phyloP scores from a whole-genome alignment of 2,797 vertebrate species.

The Falco columbarius region DNA sequence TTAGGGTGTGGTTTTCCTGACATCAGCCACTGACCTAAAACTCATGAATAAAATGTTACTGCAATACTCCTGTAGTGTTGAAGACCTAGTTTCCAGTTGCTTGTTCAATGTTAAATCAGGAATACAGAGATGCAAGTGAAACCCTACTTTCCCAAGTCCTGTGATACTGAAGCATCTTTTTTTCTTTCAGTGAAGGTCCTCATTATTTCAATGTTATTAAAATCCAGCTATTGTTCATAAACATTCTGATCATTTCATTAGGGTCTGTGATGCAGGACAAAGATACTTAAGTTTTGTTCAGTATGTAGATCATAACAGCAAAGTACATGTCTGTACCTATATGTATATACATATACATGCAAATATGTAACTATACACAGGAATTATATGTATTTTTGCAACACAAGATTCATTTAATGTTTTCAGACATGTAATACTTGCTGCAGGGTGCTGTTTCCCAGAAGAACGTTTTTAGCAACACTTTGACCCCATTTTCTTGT shows the following conservation, averaged over 20 bases:
- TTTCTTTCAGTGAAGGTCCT: background rate
- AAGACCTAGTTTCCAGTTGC: background rate
- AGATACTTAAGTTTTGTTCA: background rate
- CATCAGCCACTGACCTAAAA: background rate
- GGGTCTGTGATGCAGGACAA: background rate
- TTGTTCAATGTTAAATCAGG: background rate
- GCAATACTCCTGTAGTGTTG: background rate
- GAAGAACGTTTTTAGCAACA: background rate
- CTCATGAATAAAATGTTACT: background rate
- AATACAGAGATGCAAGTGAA: background rate
- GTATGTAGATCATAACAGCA: background rate
- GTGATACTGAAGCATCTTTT: background rate
- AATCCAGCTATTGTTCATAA: background rate
- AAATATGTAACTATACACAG: background rate
- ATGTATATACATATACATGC: background rate
- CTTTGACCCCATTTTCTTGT: background rate
- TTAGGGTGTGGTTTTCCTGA: background rate
- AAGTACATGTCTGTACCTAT: fast-evolving
- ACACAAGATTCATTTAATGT: background rate
- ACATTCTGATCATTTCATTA: background rate
- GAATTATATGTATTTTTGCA: background rate
- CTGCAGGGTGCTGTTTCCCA: background rate
- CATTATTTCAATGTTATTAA: background rate
- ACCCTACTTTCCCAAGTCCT: background rate
- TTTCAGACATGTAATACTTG: background rate